Evolutionary conservation across 1,140 invertebrate species (phyloP), one percentile per base, ranked within the genome.

Genomic region (Aleiodes sp.): DNA sequence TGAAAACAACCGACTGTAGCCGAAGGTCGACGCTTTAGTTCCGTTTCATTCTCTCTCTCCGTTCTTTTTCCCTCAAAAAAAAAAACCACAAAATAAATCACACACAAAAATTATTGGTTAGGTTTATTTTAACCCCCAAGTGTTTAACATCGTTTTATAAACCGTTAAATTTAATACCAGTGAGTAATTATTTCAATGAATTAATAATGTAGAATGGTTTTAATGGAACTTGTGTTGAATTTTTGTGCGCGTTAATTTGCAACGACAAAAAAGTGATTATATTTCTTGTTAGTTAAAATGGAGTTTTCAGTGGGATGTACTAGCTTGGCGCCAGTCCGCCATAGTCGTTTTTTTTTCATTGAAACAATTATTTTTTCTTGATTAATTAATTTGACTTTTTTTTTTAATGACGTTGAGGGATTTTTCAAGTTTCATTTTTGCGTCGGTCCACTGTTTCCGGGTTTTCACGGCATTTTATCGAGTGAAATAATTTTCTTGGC

Each of bases 101-200:
- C 7, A n/a, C n/a, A n/a, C 16, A 52, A 52, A 52, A 52, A 52
- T 52, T 52, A 52, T 52, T 52, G 46, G 46, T 52, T 52, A 52
- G 46, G 46, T 52, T 52, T 24, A n/a, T n/a, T 52, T 52, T 52
- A 52, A 52, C 46, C 46, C 19, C 46, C 41, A 52, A 52, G 46
- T 52, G 46, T 21, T 21, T 24, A 21, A 21, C 7, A 21, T 9
- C 21, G 8, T 46, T 46, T 24, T 21, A 4, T 6, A 35, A 4
- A 8, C 26, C 21, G 10, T 52, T 43, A 12, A 24, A n/a, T n/a
- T 9, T 52, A 2, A 46, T 7, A 14, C 46, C 46, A 52, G 46
- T 52, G 46, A 52, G 46, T 52, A 52, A 6, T 21, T 10, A 2
- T 19, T 9, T 24, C 14, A 24, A n/a, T n/a, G n/a, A 52, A 26